phyloP scores from a whole-genome alignment of 1,140 invertebrate species.

The Paraescarpia echinospica region DNA sequence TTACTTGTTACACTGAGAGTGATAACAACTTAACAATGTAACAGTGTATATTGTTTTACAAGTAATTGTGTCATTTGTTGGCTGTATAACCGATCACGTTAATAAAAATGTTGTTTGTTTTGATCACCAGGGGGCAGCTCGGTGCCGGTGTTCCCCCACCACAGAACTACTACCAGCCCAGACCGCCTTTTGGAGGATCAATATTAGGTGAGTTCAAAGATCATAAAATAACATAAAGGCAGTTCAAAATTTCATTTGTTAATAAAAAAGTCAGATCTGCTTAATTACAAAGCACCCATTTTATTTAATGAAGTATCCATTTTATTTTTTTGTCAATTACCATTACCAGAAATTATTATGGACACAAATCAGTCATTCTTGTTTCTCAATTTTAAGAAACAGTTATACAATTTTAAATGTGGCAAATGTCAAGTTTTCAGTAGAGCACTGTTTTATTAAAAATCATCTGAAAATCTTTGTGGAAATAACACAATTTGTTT shows the following conservation, averaged over 20 bases:
- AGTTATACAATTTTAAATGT: not conserved
- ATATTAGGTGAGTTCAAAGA: not conserved
- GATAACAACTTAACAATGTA: too few species aligned
- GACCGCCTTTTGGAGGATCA: not conserved
- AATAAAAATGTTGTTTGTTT: not conserved
- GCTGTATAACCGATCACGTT: not conserved
- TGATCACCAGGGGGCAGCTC: not conserved
- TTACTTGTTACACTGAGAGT: too few species aligned
- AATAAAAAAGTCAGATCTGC: too few species aligned
- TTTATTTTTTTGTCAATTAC: not conserved
- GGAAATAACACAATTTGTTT: not conserved
- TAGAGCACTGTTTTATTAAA: not conserved
- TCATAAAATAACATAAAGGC: not conserved
- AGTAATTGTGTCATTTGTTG: not conserved
- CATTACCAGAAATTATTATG: too few species aligned
- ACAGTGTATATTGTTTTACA: too few species aligned
- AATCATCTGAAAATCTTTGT: not conserved
- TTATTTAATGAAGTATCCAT: not conserved
- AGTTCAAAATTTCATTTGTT: not conserved
- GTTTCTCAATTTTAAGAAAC: not conserved
- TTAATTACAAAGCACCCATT: not conserved
- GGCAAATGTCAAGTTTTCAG: not conserved
- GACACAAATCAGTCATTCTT: not conserved
- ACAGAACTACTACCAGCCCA: not conserved
- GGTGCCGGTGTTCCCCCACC: not conserved